Base-by-base conservation (phyloP, 2,888 invertebrate species). In the Melieria picta region DNA sequence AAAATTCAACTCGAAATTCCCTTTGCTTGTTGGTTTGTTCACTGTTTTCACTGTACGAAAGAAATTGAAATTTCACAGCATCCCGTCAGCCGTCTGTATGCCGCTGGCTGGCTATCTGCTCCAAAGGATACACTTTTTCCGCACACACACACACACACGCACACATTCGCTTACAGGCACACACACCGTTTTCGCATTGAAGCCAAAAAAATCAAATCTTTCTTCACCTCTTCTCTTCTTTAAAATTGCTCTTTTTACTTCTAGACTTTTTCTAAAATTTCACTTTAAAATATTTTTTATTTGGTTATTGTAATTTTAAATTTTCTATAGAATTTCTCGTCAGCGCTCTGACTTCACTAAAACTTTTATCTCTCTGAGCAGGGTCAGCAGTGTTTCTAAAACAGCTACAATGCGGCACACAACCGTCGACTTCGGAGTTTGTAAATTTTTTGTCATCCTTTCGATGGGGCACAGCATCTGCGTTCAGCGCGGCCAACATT, bases 381-480 rank as follows among this genome's bases (percentile, higher is more conserved):
- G 30, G 30, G 30, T 30, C 30, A 30, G 30, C 30, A 30, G 30
- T 30, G 30, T 30, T 7, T 60, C 47, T 52, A 52, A 42, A 68
- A 65, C 60, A 13, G 13, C 52, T 78, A 79, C 79, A 80, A 80
- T 80, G 75, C 76, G 74, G 82, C 79, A 84, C 82, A 85, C 85
- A 85, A 85, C 85, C 85, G 84, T 84, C 83, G 83, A 81, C 85
- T 82, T 83, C 81, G 84, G 85, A 84, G 83, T 83, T 85, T 84
- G 85, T 82, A 84, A 84, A 82, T 83, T 84, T 81, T 84, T 83
- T 83, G 82, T 75, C 74, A 74, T 58, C 10, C 52, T 2, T 3
- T 30, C 3, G 30, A 30, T 30, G 30, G 3, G 30, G 30, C 30
- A 30, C 30, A 30, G 30, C 30, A 30, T 30, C 30, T 50, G 11